Evolutionary conservation across 37 sponge, comb jelly and placozoan genomes (phyloP).

Genomic region (Hexactinellida sp.): DNA sequence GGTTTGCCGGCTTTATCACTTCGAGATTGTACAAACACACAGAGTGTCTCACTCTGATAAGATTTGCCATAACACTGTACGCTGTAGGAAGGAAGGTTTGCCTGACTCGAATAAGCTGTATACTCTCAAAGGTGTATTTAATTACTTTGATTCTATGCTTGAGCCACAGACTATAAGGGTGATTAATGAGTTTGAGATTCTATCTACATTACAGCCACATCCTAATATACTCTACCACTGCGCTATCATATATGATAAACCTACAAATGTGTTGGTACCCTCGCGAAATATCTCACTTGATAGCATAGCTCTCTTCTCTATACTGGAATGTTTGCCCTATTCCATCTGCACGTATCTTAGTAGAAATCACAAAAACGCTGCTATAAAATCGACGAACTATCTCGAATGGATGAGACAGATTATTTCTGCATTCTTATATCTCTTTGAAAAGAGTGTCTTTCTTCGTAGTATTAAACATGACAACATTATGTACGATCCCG

Average conservation of each 20-base stretch:
- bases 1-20: not conserved
- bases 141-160: not conserved
- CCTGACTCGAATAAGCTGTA: not conserved
- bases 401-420: not conserved
- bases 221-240: conserved; percentile 65
- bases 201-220: conserved; percentile 56
- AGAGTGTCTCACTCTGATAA: not conserved
- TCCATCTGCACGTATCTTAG: not conserved
- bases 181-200: conserved; percentile 66
- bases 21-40: not conserved
- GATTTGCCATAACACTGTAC: not conserved
- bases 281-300: not conserved
- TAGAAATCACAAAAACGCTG: not conserved
- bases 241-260: conserved; percentile 74
- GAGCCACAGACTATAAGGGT: not conserved
- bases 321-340: not conserved
- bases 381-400: not conserved
- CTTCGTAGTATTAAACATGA: not conserved
- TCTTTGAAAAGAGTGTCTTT: not conserved
- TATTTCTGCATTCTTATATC: not conserved
- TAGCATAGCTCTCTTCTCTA: not conserved
- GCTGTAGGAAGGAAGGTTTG: not conserved
- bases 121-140: not conserved
- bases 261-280: not conserved
- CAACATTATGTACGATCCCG: not conserved